A percentile compares a stretch with the other conserved stretches of the same genome.
phyloP scores from a whole-genome alignment of 2,797 vertebrate species.

The Spondyliosoma cantharus region DNA sequence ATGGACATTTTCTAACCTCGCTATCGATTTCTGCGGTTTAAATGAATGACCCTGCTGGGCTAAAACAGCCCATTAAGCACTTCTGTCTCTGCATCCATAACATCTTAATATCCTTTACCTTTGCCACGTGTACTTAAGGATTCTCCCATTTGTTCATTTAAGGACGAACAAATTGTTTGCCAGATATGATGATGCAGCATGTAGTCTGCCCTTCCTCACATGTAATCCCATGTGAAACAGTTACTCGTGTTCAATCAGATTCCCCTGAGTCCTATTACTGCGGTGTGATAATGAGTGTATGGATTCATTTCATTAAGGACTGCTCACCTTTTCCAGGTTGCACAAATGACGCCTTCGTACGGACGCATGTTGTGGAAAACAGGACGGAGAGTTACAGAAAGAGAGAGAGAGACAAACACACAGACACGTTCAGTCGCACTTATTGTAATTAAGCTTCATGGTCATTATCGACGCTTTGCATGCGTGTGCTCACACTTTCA shows the following conservation, averaged over 20 bases:
- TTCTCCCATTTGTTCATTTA: conserved; percentile 22
- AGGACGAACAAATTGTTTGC: conserved; percentile 23
- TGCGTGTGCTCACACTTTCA: background rate
- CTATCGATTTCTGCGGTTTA: conserved; percentile 11
- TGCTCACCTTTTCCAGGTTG: conserved; percentile 33
- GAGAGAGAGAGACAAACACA: background rate
- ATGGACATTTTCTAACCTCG: conserved; percentile 6
- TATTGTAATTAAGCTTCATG: conserved; percentile 26
- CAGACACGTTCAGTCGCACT: background rate
- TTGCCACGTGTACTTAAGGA: background rate
- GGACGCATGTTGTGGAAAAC: conserved; percentile 17
- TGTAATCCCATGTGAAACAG: conserved; percentile 30
- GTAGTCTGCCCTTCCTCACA: conserved; percentile 16
- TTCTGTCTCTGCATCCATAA: background rate
- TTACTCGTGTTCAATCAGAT: conserved; percentile 17
- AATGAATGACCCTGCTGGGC: conserved; percentile 29
- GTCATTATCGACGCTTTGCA: conserved; percentile 17
- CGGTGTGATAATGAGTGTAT: conserved; percentile 35
- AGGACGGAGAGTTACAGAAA: background rate
- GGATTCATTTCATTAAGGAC: conserved; percentile 26
- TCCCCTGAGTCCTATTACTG: conserved; percentile 59
- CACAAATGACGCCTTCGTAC: conserved; percentile 3
- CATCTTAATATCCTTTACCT: conserved; percentile 17
- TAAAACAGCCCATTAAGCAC: conserved; percentile 31
- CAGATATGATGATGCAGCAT: conserved; percentile 14